Base-by-base conservation (phyloP, 2,797 vertebrate genomes). In the Orientallactaga sibirica region DNA sequence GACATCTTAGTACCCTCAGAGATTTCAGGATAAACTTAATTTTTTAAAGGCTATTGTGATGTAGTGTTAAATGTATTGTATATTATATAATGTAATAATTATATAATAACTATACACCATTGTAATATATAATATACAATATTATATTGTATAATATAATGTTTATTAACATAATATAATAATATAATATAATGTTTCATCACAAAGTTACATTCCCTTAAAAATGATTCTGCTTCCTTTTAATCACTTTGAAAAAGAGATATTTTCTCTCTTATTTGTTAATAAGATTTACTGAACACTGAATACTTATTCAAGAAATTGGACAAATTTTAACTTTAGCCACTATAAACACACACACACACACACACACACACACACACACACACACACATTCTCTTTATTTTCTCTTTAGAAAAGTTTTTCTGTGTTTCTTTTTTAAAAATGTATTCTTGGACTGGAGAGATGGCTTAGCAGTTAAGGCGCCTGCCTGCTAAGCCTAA, bases 321-420 rank as follows among this genome's bases (percentile, higher is more conserved):
- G 10, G 18, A 41, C 33, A 88, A 25, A 94, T 79, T 94, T 88
- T 66, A 20, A 88, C 66, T 92, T 79, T 93, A 37, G 19, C 11
- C 3, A 37, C 33, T 37, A 37, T 37, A 37, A 37, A 2, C 33
- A 37, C 33, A 37, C 33, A 37, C 33, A 37, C 33, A 37, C 33
- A 37, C 33, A 37, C 33, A 37, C 33, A 37, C 33, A 37, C 33
- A 37, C 33, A 37, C 33, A 37, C 33, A 37, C 33, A 37, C 33
- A 37, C 33, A 37, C 33, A 37, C 33, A 37, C 33, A 37, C 33
- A 37, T 37, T 37, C 20, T 52, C 10, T 55, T 55, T 75, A 20
- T 86, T 62, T 7, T 24, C 37, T 82, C 43, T 41, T 62, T 75
- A 43, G 19, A 86, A 86, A 86, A 88, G 25, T 68, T 25, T 55